Conservation (phyloP, 2,888 invertebrate genomes). For the Epistrophella euchroma region DNA sequence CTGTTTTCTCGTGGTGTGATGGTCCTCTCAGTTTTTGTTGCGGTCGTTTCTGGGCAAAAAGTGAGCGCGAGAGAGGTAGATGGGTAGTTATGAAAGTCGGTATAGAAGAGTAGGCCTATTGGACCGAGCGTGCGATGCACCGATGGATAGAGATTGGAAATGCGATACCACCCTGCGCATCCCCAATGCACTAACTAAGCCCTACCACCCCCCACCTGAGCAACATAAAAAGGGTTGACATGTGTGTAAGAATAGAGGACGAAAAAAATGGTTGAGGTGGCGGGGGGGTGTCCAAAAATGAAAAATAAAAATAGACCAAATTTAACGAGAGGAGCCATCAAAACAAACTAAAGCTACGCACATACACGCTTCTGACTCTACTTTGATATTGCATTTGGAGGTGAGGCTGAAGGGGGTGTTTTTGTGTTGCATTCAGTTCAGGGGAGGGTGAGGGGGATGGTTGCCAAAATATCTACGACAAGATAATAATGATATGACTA, state of each 20-base stretch:
- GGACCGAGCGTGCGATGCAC: constrained; percentile 30
- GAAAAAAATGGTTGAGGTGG: not conserved
- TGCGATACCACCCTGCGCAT: constrained; percentile 49
- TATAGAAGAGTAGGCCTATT: constrained; percentile 59
- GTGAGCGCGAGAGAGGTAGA: constrained; percentile 9
- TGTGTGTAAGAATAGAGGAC: constrained; percentile 40
- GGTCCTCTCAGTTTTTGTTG: constrained; percentile 51
- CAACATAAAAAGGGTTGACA: constrained; percentile 12
- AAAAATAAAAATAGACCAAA: constrained; percentile 66
- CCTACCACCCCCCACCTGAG: constrained; percentile 35
- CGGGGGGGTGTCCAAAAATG: constrained; percentile 37
- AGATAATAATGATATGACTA: constrained; percentile 62
- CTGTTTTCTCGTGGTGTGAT: constrained; percentile 19
- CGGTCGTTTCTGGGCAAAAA: constrained; percentile 37
- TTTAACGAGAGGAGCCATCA: constrained; percentile 62
- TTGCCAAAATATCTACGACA: constrained; percentile 69
- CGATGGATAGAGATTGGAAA: constrained; percentile 53
- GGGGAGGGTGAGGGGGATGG: constrained; percentile 2
- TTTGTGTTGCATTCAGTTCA: not conserved
- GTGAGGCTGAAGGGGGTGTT: not conserved
- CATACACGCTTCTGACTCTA: constrained; percentile 40
- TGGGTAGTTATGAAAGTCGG: constrained; percentile 13
- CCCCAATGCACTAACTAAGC: constrained; percentile 56
- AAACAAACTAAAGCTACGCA: constrained; percentile 74
- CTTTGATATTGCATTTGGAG: constrained; percentile 39